Evolutionary conservation across 2,113 vertebrate species (phyloP).

Genomic region (Entomyzon cyanotis): DNA sequence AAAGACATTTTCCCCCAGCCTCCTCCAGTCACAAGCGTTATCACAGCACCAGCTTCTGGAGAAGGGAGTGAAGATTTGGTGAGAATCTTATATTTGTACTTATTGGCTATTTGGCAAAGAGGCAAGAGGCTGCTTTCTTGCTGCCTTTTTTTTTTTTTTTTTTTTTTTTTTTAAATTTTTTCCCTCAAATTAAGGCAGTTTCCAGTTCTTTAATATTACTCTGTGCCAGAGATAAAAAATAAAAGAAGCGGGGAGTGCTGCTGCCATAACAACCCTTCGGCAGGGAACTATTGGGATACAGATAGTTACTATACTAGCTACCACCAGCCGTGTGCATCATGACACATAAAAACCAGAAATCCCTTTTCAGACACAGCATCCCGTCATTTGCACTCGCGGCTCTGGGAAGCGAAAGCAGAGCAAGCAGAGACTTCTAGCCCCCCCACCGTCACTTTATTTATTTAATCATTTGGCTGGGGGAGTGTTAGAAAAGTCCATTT

Average conservation of each 20-base stretch:
- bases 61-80: not conserved
- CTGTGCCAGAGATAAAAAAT: not conserved
- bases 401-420: not conserved
- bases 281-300: slow-evolving; percentile 8
- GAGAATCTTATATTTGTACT: not conserved
- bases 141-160: not conserved
- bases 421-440: not conserved
- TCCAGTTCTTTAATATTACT: not conserved
- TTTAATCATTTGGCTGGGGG: not conserved
- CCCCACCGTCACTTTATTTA: not conserved
- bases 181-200: not conserved
- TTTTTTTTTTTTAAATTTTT: not conserved
- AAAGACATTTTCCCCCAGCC: not conserved
- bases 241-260: not conserved
- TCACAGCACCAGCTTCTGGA: slow-evolving; percentile 53
- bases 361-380: not conserved
- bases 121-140: not conserved
- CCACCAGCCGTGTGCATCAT: not conserved
- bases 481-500: not conserved
- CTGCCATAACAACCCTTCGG: slow-evolving; percentile 70
- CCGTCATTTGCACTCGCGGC: not conserved
- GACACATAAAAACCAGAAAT: not conserved
- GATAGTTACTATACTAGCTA: slow-evolving; percentile 47
- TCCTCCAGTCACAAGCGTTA: not conserved
- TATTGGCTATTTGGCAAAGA: slow-evolving; percentile 3